Conservation (phyloP, 2,888 invertebrate species). For the Habrosyne pyritoides region DNA sequence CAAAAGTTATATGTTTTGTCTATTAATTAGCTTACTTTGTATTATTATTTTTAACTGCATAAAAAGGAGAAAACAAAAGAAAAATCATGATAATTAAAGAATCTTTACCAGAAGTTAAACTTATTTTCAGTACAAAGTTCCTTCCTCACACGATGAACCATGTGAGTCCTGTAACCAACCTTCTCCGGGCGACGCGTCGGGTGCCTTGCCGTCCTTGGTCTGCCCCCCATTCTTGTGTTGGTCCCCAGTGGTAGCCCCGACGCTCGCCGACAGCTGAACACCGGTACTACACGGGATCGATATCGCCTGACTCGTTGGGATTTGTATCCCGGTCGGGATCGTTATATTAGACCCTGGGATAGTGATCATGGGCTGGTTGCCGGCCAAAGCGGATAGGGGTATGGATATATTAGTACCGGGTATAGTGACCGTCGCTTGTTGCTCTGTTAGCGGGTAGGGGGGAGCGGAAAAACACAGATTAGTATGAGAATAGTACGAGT, state of each 20-base stretch:
- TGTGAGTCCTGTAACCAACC: neutral
- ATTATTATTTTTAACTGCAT: too few species aligned
- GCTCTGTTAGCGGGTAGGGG: constrained; percentile 66
- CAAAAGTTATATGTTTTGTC: too few species aligned
- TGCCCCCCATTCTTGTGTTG: constrained; percentile 36
- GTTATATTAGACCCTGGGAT: constrained; percentile 83
- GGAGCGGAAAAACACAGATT: constrained; percentile 70
- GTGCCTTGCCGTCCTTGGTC: constrained; percentile 72
- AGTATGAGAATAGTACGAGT: constrained; percentile 65
- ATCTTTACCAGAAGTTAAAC: neutral
- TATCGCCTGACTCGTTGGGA: constrained; percentile 52
- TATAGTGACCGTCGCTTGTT: constrained; percentile 83
- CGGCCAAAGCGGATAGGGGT: constrained; percentile 77
- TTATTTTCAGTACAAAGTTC: neutral
- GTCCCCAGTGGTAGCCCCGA: constrained; percentile 30
- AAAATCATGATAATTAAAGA: too few species aligned
- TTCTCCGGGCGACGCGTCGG: constrained; percentile 41
- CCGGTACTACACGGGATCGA: constrained; percentile 55
- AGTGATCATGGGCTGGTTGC: constrained; percentile 78
- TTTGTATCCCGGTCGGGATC: constrained; percentile 60
- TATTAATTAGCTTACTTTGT: too few species aligned
- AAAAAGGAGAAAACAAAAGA: too few species aligned
- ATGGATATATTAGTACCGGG: constrained; percentile 86
- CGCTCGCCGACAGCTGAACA: constrained; percentile 43
- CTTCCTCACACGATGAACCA: neutral